Evolutionary conservation across 2,888 invertebrate genomes (phyloP), one percentile per base, ranked within the genome.

Genomic region (Linnaemya tessellans): DNA sequence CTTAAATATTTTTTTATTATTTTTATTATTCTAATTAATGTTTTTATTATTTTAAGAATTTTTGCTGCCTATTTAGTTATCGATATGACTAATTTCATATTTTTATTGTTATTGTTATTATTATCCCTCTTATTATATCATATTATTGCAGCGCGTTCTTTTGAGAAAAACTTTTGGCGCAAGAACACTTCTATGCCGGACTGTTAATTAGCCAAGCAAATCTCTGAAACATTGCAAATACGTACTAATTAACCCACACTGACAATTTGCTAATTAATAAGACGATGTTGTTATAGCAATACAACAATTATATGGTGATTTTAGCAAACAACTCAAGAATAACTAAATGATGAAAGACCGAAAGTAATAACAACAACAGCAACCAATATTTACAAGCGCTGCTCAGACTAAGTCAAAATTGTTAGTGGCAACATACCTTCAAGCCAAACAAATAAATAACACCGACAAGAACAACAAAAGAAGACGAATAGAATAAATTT

Each of bases 221-320:
- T 49, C 7, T 62, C 22, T 8, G 35, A 22, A 13, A 15, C 7
- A 20, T 22, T 41, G 15, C 22, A 35, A 8, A 73, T 22, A 49
- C 2, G 10, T 49, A 25, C 2, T 38, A 62, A 60, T 20, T 54
- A 38, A 20, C 30, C 3, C 20, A 56, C 18, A 3, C 22, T 56
- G 3, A 46, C 25, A n/a, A 46, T 64, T 15, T 13, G 18, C 1
- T 51, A 15, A 70, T 70, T 35, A 58, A 70, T 22, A 51, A 49
- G 41, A 70, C 65, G 22, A 64, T 68, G 49, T 70, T 74, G 68
- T 65, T 68, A 78, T 64, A 15, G 41, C 62, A 58, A 78, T 62
- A 68, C 58, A 73, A 80, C 73, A 78, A 80, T 73, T 78, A 73
- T 68, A 78, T 78, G 64, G 43, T 56, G 78, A 85, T 82, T 79